Conservation (phyloP, 2,888 invertebrate genomes). For the Scrobipalpa atriplicella region DNA sequence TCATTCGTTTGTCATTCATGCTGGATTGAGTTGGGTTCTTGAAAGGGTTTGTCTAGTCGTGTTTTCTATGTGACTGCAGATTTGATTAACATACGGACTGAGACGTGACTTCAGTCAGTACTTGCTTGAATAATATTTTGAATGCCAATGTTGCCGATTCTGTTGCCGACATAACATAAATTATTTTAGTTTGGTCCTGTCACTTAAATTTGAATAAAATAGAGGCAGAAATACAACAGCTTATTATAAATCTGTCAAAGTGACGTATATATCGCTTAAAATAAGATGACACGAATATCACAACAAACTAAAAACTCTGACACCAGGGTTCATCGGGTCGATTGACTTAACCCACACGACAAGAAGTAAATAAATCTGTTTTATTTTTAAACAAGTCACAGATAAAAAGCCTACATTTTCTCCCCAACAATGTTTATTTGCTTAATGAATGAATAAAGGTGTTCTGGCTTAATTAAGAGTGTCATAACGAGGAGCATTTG, state of each 20-base stretch:
- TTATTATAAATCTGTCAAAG: no score
- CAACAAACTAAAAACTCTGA: no score
- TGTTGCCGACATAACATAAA: no score
- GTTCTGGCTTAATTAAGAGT: not conserved
- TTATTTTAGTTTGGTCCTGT: no score
- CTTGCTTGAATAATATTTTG: conserved; percentile 15
- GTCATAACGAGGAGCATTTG: not conserved
- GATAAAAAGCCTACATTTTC: no score
- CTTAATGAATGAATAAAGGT: not conserved
- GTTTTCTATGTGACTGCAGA: not conserved
- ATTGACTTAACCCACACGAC: not conserved
- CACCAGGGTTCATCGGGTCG: no score
- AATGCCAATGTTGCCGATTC: conserved; percentile 42
- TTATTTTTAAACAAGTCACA: not conserved
- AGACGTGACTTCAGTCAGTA: conserved; percentile 52
- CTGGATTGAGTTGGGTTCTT: not conserved
- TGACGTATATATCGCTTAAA: no score
- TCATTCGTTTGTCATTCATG: not conserved
- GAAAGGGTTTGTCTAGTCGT: not conserved
- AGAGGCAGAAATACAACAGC: no score
- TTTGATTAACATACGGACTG: not conserved
- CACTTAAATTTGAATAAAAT: no score
- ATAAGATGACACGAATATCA: no score
- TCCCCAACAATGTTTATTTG: not conserved
- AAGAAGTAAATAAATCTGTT: not conserved